Evolutionary conservation across 1,140 invertebrate species (phyloP), one percentile per base, ranked within the genome.

Genomic region (Asbolus verrucosus): DNA sequence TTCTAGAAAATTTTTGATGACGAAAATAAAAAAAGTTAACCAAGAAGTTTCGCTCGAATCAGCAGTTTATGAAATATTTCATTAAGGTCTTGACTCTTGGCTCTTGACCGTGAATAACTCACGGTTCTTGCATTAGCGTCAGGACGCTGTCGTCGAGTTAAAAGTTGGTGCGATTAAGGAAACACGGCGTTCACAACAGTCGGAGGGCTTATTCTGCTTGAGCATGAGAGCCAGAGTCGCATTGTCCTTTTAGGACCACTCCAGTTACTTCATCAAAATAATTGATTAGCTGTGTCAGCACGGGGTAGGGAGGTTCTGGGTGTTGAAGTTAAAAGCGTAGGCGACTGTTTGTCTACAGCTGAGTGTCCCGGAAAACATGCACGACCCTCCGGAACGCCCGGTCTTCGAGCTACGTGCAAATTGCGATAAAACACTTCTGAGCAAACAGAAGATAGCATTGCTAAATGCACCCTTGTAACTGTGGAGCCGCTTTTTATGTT

Each of bases 251-350:
- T 39, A 21, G 61, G 61, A 21, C 46, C 46, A 63, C 61, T 38
- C 36, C 16, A 38, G n/a, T 63, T 63, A 24, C 61, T 63, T 38
- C 61, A 63, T 63, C 36, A 63, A 63, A 63, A 63, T 63, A 63
- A 63, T 63, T 63, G 31, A 63, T 63, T 63, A 38, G 31, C 36
- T 62, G 60, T 38, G 27, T 39, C 60, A 62, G 24, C 54, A n/a
- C n/a, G n/a, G 27, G 31, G 13, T 19, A 36, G 61, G 39, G 33
- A 24, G n/a, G 4, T 24, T 13, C 4, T 18, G 21, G 33, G 33
- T 62, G 61, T 39, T 39, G 19, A 41, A 24, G 61, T 63, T 63
- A 41, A 63, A 63, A 63, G 61, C 61, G 39, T 41, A 41, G 61
- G 33, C 61, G 61, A 41, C 61, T 63, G 61, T 63, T 63, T 63